phyloP scores from a whole-genome alignment of 92 coral and sea anemone species.

The Bergia sp. region DNA sequence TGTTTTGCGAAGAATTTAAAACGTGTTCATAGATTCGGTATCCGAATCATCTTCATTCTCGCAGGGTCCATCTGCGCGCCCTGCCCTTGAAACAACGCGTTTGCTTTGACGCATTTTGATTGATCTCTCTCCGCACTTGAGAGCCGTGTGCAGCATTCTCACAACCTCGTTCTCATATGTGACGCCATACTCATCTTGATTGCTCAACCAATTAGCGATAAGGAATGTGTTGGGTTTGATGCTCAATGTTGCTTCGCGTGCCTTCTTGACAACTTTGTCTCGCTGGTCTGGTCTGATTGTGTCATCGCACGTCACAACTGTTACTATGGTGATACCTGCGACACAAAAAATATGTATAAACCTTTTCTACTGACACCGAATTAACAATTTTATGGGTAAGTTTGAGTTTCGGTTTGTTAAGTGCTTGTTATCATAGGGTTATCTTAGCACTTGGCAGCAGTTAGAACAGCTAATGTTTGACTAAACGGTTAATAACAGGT shows the following conservation, averaged over 20 bases:
- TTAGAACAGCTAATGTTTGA: no score
- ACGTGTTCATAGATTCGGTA: background rate
- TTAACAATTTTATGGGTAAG: no score
- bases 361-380: background rate
- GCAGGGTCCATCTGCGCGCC: background rate
- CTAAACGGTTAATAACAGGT: no score
- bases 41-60: slow-evolving; percentile 13
- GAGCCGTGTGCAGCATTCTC: slow-evolving; percentile 65
- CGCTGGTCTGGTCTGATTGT: slow-evolving; percentile 10
- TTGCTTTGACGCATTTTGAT: slow-evolving; percentile 67
- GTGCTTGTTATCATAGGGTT: no score
- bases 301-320: slow-evolving; percentile 72
- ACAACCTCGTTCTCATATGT: slow-evolving; percentile 46
- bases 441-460: no score
- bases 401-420: no score
- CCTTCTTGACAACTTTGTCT: slow-evolving; percentile 47
- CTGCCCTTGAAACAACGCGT: background rate
- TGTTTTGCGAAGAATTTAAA: background rate
- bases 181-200: slow-evolving; percentile 53
- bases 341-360: background rate
- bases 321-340: slow-evolving; percentile 70
- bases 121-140: slow-evolving; percentile 75
- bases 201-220: slow-evolving; percentile 69
- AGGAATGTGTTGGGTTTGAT: slow-evolving; percentile 51
- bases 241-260: slow-evolving; percentile 74